phyloP scores from a whole-genome alignment of 2,888 invertebrate genomes.

The Lycophotia porphyrea region DNA sequence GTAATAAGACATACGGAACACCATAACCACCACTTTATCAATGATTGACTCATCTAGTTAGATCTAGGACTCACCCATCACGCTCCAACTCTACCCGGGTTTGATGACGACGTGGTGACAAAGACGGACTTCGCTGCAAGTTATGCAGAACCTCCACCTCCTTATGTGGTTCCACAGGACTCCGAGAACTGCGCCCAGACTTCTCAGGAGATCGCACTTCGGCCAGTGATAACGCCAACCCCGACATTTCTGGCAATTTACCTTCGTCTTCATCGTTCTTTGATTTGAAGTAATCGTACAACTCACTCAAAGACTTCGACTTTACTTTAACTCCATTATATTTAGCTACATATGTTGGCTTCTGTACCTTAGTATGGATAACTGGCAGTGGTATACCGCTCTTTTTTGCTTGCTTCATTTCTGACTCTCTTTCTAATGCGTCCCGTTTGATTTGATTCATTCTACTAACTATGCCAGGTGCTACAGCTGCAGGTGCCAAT shows the following conservation, averaged over 20 bases:
- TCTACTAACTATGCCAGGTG: conserved; percentile 76
- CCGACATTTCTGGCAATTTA: conserved; percentile 76
- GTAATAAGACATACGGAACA: conserved; percentile 15
- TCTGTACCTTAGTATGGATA: conserved; percentile 77
- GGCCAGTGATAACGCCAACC: conserved; percentile 81
- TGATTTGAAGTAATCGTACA: conserved; percentile 87
- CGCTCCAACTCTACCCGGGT: conserved; percentile 83
- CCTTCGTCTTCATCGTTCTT: conserved; percentile 77
- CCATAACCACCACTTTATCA: background rate
- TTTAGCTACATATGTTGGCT: conserved; percentile 69
- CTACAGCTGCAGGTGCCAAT: conserved; percentile 73
- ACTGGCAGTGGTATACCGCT: conserved; percentile 86
- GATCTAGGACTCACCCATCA: conserved; percentile 80
- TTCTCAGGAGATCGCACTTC: conserved; percentile 84
- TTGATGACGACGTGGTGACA: conserved; percentile 89
- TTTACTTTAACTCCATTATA: conserved; percentile 83
- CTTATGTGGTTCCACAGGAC: conserved; percentile 90
- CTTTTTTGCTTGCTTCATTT: conserved; percentile 74
- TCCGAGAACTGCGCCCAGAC: conserved; percentile 72
- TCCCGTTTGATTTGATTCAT: conserved; percentile 82
- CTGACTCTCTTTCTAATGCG: conserved; percentile 74
- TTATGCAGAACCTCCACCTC: conserved; percentile 93
- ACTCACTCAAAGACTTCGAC: conserved; percentile 87
- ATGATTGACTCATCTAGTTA: background rate
- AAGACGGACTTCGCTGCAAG: conserved; percentile 91